A percentile compares a stretch with the other conserved stretches of the same genome.
Conservation (phyloP, 2,888 invertebrate species). For the Ecliptopera silaceata region DNA sequence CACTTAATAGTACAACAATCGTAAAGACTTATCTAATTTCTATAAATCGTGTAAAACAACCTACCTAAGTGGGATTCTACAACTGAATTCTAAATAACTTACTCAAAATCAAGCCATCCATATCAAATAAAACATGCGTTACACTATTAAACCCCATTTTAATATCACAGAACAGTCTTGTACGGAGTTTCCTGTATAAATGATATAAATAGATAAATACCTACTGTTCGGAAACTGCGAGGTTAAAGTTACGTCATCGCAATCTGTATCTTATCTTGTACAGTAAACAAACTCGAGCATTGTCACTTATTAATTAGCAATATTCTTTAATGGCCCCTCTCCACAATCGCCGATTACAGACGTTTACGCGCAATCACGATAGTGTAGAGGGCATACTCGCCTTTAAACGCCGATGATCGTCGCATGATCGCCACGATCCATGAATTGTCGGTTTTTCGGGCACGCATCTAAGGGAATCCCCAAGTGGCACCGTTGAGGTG, state of each 20-base stretch:
- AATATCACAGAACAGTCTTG: constrained; percentile 29
- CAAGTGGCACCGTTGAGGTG: too few species aligned
- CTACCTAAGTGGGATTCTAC: background rate
- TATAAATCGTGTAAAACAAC: too few species aligned
- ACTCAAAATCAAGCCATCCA: constrained; percentile 74
- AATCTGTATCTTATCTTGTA: constrained; percentile 39
- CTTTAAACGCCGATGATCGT: too few species aligned
- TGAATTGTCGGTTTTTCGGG: too few species aligned
- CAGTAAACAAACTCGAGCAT: constrained; percentile 7
- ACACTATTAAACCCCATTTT: constrained; percentile 56
- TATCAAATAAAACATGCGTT: constrained; percentile 74
- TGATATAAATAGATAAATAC: constrained; percentile 2
- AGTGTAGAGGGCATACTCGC: too few species aligned
- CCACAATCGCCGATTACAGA: too few species aligned
- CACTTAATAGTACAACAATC: too few species aligned
- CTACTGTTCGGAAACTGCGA: constrained; percentile 3
- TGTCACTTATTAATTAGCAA: constrained; percentile 15
- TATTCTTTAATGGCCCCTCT: too few species aligned
- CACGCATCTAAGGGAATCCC: too few species aligned
- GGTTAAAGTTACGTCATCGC: constrained; percentile 31
- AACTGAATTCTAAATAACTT: constrained; percentile 47
- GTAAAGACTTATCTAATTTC: too few species aligned
- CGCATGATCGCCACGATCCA: too few species aligned
- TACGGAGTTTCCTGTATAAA: constrained; percentile 8
- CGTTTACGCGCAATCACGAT: too few species aligned